Percentiles rank a stretch among this genome's conserved stretches.
Evolutionary conservation across 2,113 vertebrate genomes (phyloP).

Genomic region (Catagonus wagneri): DNA sequence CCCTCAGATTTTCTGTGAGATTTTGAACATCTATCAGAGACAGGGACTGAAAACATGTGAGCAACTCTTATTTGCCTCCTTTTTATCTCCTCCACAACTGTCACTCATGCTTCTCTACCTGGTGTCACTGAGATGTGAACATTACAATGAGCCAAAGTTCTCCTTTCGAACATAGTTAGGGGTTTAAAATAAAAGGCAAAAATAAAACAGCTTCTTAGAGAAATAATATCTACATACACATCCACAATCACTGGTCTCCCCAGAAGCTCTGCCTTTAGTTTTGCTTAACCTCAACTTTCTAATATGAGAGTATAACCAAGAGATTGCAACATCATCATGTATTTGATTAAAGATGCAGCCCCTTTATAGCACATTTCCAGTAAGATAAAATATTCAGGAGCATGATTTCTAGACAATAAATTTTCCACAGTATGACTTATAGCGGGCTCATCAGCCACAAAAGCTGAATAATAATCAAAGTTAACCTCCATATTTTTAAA

Average conservation of each 20-base stretch:
- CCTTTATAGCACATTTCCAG: slow-evolving; percentile 80
- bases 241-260: background rate
- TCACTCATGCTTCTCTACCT: background rate
- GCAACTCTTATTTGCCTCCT: background rate
- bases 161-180: background rate
- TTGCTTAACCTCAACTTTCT: slow-evolving; percentile 62
- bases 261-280: slow-evolving; percentile 31
- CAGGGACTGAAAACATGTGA: background rate
- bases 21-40: background rate
- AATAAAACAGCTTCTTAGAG: background rate
- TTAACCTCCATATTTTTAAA: slow-evolving; percentile 80
- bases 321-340: slow-evolving; percentile 70
- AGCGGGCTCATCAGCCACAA: slow-evolving; percentile 81
- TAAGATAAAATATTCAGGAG: slow-evolving; percentile 84
- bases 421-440: slow-evolving; percentile 80
- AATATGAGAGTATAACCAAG: slow-evolving; percentile 60
- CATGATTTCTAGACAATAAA: slow-evolving; percentile 82
- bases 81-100: no score
- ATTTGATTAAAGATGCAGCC: slow-evolving; percentile 81
- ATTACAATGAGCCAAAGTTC: background rate
- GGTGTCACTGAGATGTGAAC: background rate
- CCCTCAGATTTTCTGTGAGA: background rate
- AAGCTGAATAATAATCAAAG: slow-evolving; percentile 84
- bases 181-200: slow-evolving; percentile 41
- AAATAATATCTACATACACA: background rate